These are phyloP conservation scores for Battus philenor DNA, from an alignment of 1,140 invertebrate species.

Conservation along the genomic window DNA sequence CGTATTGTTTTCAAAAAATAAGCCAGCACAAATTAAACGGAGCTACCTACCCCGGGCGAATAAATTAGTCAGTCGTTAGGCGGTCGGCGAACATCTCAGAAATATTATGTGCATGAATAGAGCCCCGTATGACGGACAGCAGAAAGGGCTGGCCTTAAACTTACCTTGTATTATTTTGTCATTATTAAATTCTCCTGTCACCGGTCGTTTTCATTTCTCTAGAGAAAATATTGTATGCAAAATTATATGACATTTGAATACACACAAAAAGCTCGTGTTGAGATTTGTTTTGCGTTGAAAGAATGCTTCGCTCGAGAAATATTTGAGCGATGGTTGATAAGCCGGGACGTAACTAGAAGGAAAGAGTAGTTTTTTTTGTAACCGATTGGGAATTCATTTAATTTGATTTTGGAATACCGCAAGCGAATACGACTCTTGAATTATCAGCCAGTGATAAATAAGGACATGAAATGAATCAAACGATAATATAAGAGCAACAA, in stretches of 20 bases:
- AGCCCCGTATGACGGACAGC: constrained; percentile 70
- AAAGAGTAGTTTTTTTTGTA: background rate
- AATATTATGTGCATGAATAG: constrained; percentile 72
- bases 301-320: constrained; percentile 18
- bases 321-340: constrained; percentile 17
- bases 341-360: background rate
- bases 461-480: constrained; percentile 49
- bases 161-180: constrained; percentile 75
- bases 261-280: constrained; percentile 58
- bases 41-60: constrained; percentile 41
- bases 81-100: constrained; percentile 67
- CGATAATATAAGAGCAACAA: constrained; percentile 49
- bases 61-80: constrained; percentile 71
- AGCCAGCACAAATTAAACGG: constrained; percentile 11
- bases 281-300: constrained; percentile 39
- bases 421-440: constrained; percentile 26
- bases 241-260: constrained; percentile 75
- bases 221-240: constrained; percentile 74
- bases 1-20: constrained; percentile 9
- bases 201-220: constrained; percentile 60
- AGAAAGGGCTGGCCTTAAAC: constrained; percentile 70
- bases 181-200: constrained; percentile 75
- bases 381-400: constrained; percentile 13
- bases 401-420: constrained; percentile 7
- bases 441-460: constrained; percentile 28